These are phyloP conservation scores for Macrosteles quadrilineatus DNA, from an alignment of 1,140 invertebrate genomes.

Conservation along the genomic window DNA sequence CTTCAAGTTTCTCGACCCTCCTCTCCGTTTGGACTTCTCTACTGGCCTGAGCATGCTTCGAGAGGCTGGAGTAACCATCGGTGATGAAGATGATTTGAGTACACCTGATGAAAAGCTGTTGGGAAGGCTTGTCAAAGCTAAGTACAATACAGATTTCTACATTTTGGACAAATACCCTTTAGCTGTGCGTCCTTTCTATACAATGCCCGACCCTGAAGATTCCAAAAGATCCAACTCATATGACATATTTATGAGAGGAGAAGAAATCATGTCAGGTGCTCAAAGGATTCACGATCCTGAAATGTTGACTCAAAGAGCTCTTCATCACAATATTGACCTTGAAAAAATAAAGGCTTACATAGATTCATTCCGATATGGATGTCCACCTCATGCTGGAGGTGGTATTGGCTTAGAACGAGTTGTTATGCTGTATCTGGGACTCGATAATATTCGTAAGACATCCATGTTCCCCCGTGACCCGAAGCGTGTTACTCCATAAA, in stretches of 20 bases:
- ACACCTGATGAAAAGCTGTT: constrained; percentile 97
- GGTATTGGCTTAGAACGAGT: constrained; percentile 98
- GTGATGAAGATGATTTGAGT: constrained; percentile 94
- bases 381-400: constrained; percentile 96
- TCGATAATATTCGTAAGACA: constrained; percentile 96
- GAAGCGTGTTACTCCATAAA: constrained; percentile 91
- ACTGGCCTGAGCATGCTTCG: constrained; percentile 86
- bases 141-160: constrained; percentile 98
- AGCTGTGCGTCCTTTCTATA: constrained; percentile 97
- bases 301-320: constrained; percentile 85
- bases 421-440: constrained; percentile 96
- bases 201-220: constrained; percentile 95
- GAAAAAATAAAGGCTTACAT: constrained; percentile 95
- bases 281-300: constrained; percentile 96
- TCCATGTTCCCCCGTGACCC: constrained; percentile 99
- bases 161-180: constrained; percentile 98
- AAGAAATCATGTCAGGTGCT: constrained; percentile 97
- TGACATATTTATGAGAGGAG: constrained; percentile 99
- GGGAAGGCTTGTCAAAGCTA: constrained; percentile 90
- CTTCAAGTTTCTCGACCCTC: constrained; percentile 95
- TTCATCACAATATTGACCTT: constrained; percentile 87
- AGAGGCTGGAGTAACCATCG: constrained; percentile 91
- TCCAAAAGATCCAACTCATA: constrained; percentile 91
- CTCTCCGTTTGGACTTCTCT: constrained; percentile 79
- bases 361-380: constrained; percentile 95